Evolutionary conservation across 1,140 invertebrate species (phyloP), one percentile per base, ranked within the genome.

Genomic region (Dufourea novaeangliae): DNA sequence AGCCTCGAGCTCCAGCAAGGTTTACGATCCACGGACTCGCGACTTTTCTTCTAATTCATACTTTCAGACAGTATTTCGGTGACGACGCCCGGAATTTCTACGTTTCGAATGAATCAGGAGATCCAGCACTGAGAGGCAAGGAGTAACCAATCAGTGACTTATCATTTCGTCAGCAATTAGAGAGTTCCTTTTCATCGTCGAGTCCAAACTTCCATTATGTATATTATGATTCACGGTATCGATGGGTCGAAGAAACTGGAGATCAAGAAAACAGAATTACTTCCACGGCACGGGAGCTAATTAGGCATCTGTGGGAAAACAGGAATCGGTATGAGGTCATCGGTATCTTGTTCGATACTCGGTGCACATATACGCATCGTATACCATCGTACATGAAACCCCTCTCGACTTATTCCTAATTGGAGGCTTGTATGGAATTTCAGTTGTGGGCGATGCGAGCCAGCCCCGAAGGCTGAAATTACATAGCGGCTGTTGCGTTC

Each of bases 341-440:
- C 14, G 50, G n/a, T 11, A 5, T 39, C 22, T 2, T 22, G 1
- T 8, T 22, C 32, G 25, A 29, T 20, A 0, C 20, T 25, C 50
- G 37, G 54, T 20, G 14, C 1, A 52, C 66, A 79, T 46, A 66
- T 72, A 82, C 59, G 34, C 64, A 44, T 37, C 37, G 41, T 73
- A 41, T n/a, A n/a, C n/a, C n/a, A n/a, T n/a, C n/a, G n/a, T n/a
- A 54, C 34, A 57, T 39, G 66, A 69, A 75, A 66, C 52, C 46
- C n/a, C 50, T 69, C 77, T 50, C 62, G 83, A 84, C 82, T 75
- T 71, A 37, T 72, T 85, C 77, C 70, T 87, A 87, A 87, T 87
- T 85, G 85, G 75, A 76, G 74, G 61, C 54, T 57, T 77, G 83
- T 83, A 79, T 85, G 83, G 82, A 87, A 87, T 87, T 87, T 83